Evolutionary conservation across 2,888 invertebrate species (phyloP), one percentile per base, ranked within the genome.

Genomic region (Pimpla rufipes): DNA sequence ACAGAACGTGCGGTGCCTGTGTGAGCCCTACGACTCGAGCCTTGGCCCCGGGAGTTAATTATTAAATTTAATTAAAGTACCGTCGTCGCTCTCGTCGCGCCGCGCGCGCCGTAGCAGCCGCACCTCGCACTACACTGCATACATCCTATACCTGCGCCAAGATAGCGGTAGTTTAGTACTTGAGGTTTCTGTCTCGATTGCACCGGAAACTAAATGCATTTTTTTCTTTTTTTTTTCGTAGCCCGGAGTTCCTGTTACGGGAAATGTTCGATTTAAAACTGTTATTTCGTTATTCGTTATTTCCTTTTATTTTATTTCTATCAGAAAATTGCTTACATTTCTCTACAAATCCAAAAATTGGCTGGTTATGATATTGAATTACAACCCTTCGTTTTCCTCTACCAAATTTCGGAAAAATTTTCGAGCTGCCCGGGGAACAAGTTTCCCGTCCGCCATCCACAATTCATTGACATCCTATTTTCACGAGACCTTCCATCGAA

Each of bases 21-120:
- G 40, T 47, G 67, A 57, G 57, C 47, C 21, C 21, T n/a, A 55
- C 35, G 81, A 79, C 85, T 66, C 70, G 75, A 76, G 84, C 76
- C 62, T 66, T 79, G 74, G 78, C 78, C 80, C 57, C 84, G 81
- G 78, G 84, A 87, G 86, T 88, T 89, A 89, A 89, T 89, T 89
- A 89, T 89, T 89, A 88, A 89, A 89, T 89, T 89, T 89, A 89
- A 89, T 89, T 89, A 89, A 89, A 89, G 88, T 85, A 85, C 84
- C 73, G 68, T 77, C 82, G 64, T 68, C 57, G 64, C 52, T 74
- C 67, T 45, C 74, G 71, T 64, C 75, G 67, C 62, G 55, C 21
- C 75, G 47, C 74, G 50, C 37, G 57, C 77, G 66, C 59, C 79
- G 5, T 79, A 79, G 78, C 68, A 45, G 42, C 67, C 35, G 13